phyloP scores from a whole-genome alignment of 1,140 invertebrate species.

The fruit fly (Drosophila melanogaster) region DNA sequence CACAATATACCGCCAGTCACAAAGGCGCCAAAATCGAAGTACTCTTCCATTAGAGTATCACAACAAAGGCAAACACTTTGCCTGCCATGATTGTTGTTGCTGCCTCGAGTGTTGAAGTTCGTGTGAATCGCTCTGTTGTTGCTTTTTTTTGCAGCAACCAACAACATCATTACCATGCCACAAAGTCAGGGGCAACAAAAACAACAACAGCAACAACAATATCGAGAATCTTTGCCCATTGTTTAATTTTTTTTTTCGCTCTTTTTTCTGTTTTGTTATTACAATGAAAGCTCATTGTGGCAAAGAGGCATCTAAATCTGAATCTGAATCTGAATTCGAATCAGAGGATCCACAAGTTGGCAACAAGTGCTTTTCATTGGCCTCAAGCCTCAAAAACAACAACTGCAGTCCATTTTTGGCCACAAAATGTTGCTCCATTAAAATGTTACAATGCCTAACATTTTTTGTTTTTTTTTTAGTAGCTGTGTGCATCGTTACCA shows the following conservation, averaged over 20 bases:
- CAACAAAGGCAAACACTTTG: constrained; percentile 52
- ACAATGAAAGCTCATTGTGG: constrained; percentile 79
- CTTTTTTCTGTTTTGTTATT: constrained; percentile 74
- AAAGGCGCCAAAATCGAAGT: not conserved
- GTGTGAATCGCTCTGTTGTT: constrained; percentile 64
- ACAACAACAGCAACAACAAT: constrained; percentile 13
- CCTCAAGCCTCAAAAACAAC: constrained; percentile 14
- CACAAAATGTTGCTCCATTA: constrained; percentile 71
- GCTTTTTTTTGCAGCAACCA: constrained; percentile 29
- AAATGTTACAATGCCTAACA: constrained; percentile 61
- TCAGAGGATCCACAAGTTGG: constrained; percentile 33
- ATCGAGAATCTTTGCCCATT: constrained; percentile 58
- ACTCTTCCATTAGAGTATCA: not conserved
- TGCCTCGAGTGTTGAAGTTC: constrained; percentile 70
- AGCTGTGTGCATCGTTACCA: constrained; percentile 9
- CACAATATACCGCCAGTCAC: too few relatives aligned
- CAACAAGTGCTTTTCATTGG: constrained; percentile 67
- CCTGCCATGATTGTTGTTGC: constrained; percentile 32
- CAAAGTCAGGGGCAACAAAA: constrained; percentile 51
- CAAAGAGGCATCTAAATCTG: constrained; percentile 40
- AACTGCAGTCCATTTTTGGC: constrained; percentile 67
- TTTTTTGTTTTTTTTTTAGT: not conserved
- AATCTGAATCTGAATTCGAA: constrained; percentile 21
- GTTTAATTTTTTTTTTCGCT: constrained; percentile 70
- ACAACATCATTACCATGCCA: constrained; percentile 76